Evolutionary conservation across 2,888 invertebrate genomes (phyloP).

Genomic region (Athalia rosae): DNA sequence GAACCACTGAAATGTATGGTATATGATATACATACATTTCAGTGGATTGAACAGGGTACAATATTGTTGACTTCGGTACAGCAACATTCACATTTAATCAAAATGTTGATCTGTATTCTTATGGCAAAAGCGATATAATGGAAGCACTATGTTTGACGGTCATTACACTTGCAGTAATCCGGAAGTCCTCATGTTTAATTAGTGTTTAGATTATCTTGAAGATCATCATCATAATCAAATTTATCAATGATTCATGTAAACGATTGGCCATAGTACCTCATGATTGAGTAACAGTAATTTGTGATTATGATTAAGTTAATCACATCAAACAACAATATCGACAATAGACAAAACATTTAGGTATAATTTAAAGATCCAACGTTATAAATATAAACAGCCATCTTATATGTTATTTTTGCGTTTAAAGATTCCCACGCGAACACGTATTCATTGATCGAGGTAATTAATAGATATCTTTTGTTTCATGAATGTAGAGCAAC

Average conservation of each 20-base stretch:
- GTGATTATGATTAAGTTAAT: too few relatives aligned
- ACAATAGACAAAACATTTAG: slow-evolving; percentile 1
- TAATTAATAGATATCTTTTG: neutral
- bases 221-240: neutral
- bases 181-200: neutral
- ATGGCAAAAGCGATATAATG: slow-evolving; percentile 21
- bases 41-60: neutral
- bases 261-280: too few relatives aligned
- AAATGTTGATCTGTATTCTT: neutral
- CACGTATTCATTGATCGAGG: neutral
- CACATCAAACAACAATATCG: neutral
- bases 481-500: neutral
- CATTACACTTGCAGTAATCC: neutral
- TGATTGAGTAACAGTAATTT: neutral
- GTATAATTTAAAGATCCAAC: slow-evolving; percentile 3
- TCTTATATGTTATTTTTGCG: neutral
- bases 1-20: too few relatives aligned
- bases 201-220: neutral
- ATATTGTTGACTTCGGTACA: slow-evolving; percentile 25
- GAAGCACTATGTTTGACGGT: neutral
- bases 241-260: neutral
- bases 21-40: neutral
- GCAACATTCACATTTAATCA: neutral
- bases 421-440: neutral
- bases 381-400: neutral